Percentiles rank a stretch among this genome's conserved stretches.
phyloP scores from a whole-genome alignment of 2,888 invertebrate genomes.

The Drosophila acutilabella region DNA sequence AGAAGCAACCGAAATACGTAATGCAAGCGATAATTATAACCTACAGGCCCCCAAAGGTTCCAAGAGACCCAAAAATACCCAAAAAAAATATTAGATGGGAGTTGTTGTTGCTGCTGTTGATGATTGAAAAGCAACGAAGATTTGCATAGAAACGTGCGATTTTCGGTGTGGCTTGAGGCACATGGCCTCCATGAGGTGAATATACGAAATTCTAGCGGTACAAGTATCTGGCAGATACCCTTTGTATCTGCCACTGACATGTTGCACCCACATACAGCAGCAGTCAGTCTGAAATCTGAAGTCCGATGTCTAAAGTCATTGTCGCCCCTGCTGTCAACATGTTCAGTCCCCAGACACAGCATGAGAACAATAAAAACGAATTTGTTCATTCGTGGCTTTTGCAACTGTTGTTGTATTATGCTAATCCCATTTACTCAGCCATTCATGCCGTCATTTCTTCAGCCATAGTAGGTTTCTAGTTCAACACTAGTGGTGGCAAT shows the following conservation, averaged over 20 bases:
- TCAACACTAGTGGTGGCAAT: constrained; percentile 53
- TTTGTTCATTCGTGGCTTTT: constrained; percentile 14
- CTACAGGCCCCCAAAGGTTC: constrained; percentile 59
- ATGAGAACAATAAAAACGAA: constrained; percentile 64
- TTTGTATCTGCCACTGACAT: constrained; percentile 45
- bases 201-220: constrained; percentile 35
- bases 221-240: constrained; percentile 57
- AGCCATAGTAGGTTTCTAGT: constrained; percentile 35
- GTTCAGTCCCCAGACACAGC: constrained; percentile 61
- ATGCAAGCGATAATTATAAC: constrained; percentile 80
- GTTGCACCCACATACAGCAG: constrained; percentile 58
- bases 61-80: constrained; percentile 30
- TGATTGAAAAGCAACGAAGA: constrained; percentile 76
- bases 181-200: constrained; percentile 53
- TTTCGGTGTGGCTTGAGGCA: constrained; percentile 61
- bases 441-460: constrained; percentile 65
- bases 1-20: constrained; percentile 74
- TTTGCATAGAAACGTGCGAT: constrained; percentile 80
- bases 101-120: constrained; percentile 46
- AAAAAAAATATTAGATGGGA: constrained; percentile 46
- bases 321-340: constrained; percentile 73
- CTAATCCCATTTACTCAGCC: constrained; percentile 67
- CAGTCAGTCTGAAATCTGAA: constrained; percentile 26
- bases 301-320: constrained; percentile 24
- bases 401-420: constrained; percentile 19